Conservation (phyloP, 2,113 vertebrate species). For the Bubo blakistoni region DNA sequence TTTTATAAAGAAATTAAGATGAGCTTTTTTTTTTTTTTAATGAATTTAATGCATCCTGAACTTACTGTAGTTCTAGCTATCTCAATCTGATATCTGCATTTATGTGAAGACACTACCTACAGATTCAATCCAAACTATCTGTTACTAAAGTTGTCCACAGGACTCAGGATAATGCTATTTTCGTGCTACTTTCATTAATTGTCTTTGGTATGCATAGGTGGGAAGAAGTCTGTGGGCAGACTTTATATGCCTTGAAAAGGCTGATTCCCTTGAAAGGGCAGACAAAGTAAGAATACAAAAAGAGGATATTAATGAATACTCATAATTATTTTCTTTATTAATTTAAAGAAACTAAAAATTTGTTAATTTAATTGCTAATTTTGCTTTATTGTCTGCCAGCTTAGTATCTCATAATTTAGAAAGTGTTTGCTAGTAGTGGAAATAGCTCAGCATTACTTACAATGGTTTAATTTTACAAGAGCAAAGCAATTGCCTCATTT, state of each 20-base stretch:
- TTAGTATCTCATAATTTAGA: neutral
- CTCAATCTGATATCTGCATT: neutral
- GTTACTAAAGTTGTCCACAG: neutral
- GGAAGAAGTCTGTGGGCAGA: neutral
- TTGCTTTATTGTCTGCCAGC: neutral
- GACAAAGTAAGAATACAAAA: neutral
- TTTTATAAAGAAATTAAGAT: constrained; percentile 27
- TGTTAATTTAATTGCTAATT: neutral
- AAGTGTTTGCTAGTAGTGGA: neutral
- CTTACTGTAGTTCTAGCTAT: neutral
- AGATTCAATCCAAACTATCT: neutral
- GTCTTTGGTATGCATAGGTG: neutral
- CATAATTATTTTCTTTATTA: neutral
- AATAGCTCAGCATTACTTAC: neutral
- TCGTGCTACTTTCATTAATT: neutral
- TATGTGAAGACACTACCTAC: neutral
- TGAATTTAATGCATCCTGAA: neutral
- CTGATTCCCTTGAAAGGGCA: neutral
- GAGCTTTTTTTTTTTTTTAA: neutral
- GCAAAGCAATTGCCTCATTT: neutral
- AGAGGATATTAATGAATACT: neutral
- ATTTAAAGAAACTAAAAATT: neutral
- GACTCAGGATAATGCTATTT: neutral
- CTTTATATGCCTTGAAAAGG: neutral
- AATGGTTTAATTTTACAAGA: neutral